Base-by-base conservation (phyloP, 2,888 invertebrate genomes). In the Cyrtodaria siliqua region DNA sequence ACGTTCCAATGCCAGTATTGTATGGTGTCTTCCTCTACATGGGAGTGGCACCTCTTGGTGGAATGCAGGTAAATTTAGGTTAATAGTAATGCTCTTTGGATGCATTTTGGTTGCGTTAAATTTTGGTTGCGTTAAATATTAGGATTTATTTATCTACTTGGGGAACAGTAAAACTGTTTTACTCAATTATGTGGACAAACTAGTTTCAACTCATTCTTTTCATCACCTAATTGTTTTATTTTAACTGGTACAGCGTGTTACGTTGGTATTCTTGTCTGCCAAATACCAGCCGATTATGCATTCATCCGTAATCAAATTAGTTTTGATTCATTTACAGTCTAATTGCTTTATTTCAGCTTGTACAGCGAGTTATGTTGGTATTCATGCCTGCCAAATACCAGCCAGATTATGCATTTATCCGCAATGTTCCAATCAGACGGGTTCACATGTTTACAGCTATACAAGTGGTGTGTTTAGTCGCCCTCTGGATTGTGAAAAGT, bases 361-460 rank as follows among this genome's bases (percentile, higher is more conserved):
- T 98, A 91, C 98, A 99, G 92, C 95, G 99, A 84, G 96, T 99
- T 59, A 93, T 98, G 83, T 97, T 99, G 71, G 96, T 99, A 95
- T 96, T 99, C 81, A 99, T 99, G 98, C 99, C 99, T 18, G 96
- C 96, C 90, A 99, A 99, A 93, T 99, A 99, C 94, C 99, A 99
- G 92, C 99, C 99, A 0, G 99, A 99, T 92, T 97, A 97, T 92
- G 97, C 98, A 96, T 99, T 98, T 94, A 95, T 99, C 78, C 95
- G 99, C 93, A 98, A 98, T 95, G 99, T 99, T 33, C 98, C 98
- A 66, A 95, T 98, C 67, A 96, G 96, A 84, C 95, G 97, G 66
- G 93, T 93, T 24, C 93, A 94, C 82, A 83, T 93, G 27, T 94
- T 94, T 86, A 94, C 94, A 0, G 52, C 83, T 64, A 90, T 94